Evolutionary conservation across 1,140 invertebrate species (phyloP).

Genomic region (Rhizoglyphus robini): DNA sequence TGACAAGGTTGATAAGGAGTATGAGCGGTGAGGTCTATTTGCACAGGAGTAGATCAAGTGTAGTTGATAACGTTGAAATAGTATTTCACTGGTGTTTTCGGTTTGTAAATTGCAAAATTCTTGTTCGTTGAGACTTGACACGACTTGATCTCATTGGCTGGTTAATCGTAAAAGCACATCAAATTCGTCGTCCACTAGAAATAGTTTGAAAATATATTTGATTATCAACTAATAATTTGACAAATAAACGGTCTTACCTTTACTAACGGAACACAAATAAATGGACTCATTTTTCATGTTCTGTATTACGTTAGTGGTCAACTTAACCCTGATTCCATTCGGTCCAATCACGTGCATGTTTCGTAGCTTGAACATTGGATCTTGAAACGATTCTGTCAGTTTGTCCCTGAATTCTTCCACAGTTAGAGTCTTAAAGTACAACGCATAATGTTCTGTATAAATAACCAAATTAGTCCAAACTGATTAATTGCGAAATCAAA

Average conservation of each 20-base stretch:
- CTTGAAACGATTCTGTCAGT: slow-evolving; percentile 14
- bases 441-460: slow-evolving; percentile 18
- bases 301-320: slow-evolving; percentile 22
- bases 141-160: not conserved
- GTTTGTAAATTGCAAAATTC: too few relatives aligned
- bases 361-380: not conserved
- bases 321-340: slow-evolving; percentile 19
- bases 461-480: slow-evolving; percentile 14
- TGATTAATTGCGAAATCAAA: slow-evolving; percentile 16
- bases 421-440: slow-evolving; percentile 24
- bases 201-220: not conserved
- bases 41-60: too few relatives aligned
- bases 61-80: too few relatives aligned
- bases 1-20: too few relatives aligned
- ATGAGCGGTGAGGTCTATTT: too few relatives aligned
- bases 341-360: slow-evolving; percentile 20
- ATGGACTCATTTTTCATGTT: slow-evolving; percentile 23
- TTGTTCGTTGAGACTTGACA: not conserved
- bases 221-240: not conserved
- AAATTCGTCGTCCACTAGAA: not conserved
- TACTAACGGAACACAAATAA: slow-evolving; percentile 12
- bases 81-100: too few relatives aligned
- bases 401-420: slow-evolving; percentile 21
- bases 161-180: not conserved
- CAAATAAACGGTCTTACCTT: slow-evolving; percentile 12